Evolutionary conservation across 2,113 vertebrate species (phyloP).

Genomic region (Conger conger): DNA sequence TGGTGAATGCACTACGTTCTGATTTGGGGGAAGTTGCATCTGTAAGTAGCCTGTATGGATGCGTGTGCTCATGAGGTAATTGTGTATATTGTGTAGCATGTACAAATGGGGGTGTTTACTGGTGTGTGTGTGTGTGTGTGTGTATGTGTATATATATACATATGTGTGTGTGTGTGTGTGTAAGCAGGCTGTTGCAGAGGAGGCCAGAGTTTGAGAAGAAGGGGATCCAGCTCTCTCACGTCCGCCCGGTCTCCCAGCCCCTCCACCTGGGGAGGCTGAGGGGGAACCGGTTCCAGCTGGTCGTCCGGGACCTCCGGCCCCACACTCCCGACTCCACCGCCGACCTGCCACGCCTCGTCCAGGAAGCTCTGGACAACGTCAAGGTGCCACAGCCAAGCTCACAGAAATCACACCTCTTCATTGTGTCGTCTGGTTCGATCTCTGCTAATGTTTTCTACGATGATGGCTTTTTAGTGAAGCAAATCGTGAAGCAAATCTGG

Average conservation of each 20-base stretch:
- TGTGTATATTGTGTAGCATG: not conserved
- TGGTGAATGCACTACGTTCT: too few species aligned
- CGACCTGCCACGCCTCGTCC: slow-evolving; percentile 70
- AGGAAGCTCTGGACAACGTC: slow-evolving; percentile 80
- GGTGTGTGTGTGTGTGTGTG: not conserved
- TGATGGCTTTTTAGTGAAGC: too few species aligned
- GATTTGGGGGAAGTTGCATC: too few species aligned
- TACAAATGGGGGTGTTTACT: not conserved
- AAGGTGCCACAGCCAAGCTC: slow-evolving; percentile 66
- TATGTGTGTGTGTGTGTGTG: not conserved
- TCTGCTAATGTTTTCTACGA: too few species aligned
- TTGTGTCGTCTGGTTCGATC: not conserved
- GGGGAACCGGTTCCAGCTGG: slow-evolving; percentile 90
- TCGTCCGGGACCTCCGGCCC: slow-evolving; percentile 78
- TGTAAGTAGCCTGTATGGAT: not conserved
- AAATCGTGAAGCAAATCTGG: too few species aligned
- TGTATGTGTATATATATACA: not conserved
- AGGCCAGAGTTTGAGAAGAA: slow-evolving; percentile 73
- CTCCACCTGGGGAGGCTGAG: slow-evolving; percentile 83
- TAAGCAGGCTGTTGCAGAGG: slow-evolving; percentile 77
- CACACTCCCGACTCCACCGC: slow-evolving; percentile 52
- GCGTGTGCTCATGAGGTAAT: not conserved
- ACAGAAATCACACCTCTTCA: not conserved
- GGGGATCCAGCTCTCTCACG: slow-evolving; percentile 76
- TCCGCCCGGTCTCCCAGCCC: slow-evolving; percentile 69